Base-by-base conservation (phyloP, 2,113 vertebrate genomes). In the Aphyosemion australe region DNA sequence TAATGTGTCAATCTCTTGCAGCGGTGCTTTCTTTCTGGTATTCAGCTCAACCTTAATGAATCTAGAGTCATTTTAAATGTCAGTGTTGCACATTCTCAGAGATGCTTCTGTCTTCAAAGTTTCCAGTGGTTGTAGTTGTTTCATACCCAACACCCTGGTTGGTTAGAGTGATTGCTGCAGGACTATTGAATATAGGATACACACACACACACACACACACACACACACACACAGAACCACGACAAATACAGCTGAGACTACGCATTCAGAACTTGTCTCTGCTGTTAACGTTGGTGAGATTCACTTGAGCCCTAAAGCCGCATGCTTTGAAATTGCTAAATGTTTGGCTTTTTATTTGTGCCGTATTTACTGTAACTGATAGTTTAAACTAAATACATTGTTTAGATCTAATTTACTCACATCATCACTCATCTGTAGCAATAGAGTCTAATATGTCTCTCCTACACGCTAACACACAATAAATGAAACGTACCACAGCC, bases 401-500 rank as follows among this genome's bases (percentile, higher is more conserved):
- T 45, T 59, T 39, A 8, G 20, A 18, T 54, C 51, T 31, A 47
- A 19, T 41, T 61, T 21, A 56, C 56, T 45, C 7, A 45, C 13
- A 13, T 48, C 11, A 14, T 60, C 12, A 13, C 5, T 32, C 42
- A 65, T 12, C 18, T 19, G 11, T 54, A 48, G 12, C 32, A 53
- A 21, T 18, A 61, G 42, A 54, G 39, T 16, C 18, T 12, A 71
- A 41, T 5, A 10, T 19, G 39, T 13, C 19, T 15, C 13, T 31
- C 20, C 18, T 42, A 34, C 43, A 56, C 51, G 7, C 37, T 26
- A 10, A 51, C n/a, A 61, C 45, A 57, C n/a, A 42, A 46, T 31
- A 19, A 46, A 50, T 19, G 41, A 32, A 41, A 72, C 8, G 49
- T 48, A 49, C 37, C 43, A 46, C 58, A 50, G 34, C 34, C 46